Percentiles rank a stretch among this genome's conserved stretches.
phyloP scores from a whole-genome alignment of 2,113 vertebrate species.

The Polypterus bichir region DNA sequence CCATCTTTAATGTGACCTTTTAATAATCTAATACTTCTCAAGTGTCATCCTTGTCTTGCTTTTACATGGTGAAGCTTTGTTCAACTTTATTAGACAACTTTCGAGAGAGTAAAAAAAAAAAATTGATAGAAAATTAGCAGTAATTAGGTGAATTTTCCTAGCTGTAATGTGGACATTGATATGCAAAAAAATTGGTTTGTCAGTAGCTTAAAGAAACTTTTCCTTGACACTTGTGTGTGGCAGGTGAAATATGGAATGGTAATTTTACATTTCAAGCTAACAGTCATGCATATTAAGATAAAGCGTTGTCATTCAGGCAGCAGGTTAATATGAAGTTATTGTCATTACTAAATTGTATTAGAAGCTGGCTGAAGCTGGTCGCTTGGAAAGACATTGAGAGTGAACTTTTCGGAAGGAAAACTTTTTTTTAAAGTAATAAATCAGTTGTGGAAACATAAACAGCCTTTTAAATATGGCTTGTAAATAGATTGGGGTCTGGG shows the following conservation, averaged over 20 bases:
- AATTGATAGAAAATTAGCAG: conserved; percentile 55
- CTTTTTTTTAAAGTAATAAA: too few relatives aligned
- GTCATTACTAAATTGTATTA: conserved; percentile 28
- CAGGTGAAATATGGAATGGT: conserved; percentile 62
- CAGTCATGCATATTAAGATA: conserved; percentile 67
- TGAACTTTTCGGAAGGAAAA: too few relatives aligned
- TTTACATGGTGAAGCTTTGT: conserved; percentile 33
- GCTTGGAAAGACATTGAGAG: too few relatives aligned
- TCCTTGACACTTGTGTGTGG: conserved; percentile 49
- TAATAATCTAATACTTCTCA: conserved; percentile 44
- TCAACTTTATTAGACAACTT: conserved; percentile 47
- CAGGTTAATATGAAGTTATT: neutral
- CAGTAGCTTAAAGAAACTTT: conserved; percentile 56
- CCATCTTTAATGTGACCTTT: conserved; percentile 53
- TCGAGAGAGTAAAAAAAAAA: conserved; percentile 38
- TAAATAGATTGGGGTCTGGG: too few relatives aligned
- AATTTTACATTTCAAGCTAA: conserved; percentile 67
- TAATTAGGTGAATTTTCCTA: conserved; percentile 61
- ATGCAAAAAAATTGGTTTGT: conserved; percentile 51
- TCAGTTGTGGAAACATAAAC: too few relatives aligned
- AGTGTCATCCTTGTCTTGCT: conserved; percentile 44
- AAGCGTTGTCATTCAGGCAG: conserved; percentile 57
- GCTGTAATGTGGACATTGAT: conserved; percentile 52
- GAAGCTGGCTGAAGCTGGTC: conserved; percentile 45
- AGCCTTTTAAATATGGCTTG: too few relatives aligned